These are phyloP conservation scores for Litocranius walleri DNA, from an alignment of 2,113 vertebrate species.

Conservation along the genomic window DNA sequence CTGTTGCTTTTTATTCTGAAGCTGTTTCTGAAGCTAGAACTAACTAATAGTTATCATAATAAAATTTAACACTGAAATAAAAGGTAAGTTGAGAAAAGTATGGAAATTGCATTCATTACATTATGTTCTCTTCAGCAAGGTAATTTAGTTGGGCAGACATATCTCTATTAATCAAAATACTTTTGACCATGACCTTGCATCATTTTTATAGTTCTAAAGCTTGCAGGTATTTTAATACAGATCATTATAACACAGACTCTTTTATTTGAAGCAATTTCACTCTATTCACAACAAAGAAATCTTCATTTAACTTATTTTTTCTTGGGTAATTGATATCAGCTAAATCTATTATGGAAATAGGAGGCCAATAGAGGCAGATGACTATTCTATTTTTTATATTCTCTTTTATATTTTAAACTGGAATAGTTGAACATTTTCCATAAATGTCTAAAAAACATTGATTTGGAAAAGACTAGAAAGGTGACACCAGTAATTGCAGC, in stretches of 20 bases:
- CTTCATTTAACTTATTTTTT: background rate
- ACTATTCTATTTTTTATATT: background rate
- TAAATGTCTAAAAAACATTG: background rate
- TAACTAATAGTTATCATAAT: background rate
- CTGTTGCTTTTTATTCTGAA: background rate
- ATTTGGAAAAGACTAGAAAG: background rate
- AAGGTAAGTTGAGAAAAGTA: background rate
- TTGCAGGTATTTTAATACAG: background rate
- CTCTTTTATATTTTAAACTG: background rate
- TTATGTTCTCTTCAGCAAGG: background rate
- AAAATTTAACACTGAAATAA: conserved; percentile 39
- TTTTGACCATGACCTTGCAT: background rate
- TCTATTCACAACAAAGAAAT: background rate
- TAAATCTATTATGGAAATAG: background rate
- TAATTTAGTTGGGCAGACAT: background rate
- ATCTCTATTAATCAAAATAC: background rate
- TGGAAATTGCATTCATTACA: background rate
- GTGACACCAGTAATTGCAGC: background rate
- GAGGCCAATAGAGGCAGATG: background rate
- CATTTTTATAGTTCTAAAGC: background rate
- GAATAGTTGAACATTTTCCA: background rate
- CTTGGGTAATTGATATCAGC: background rate
- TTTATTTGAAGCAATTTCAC: conserved; percentile 11
- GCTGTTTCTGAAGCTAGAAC: background rate
- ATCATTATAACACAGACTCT: background rate